phyloP scores from a whole-genome alignment of 1,140 invertebrate species.

The Scaptomyza graminum region DNA sequence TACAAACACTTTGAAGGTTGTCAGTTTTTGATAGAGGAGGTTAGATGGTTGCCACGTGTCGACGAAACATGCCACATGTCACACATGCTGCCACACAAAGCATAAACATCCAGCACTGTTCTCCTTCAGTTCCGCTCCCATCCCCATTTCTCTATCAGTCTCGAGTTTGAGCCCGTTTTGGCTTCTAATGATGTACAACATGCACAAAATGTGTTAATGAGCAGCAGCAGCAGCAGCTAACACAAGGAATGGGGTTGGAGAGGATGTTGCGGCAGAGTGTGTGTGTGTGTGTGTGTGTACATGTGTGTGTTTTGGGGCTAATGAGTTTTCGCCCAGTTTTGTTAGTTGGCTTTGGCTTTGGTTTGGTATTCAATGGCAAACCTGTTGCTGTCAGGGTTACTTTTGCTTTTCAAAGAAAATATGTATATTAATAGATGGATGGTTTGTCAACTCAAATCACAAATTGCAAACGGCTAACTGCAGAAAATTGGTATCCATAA shows the following conservation, averaged over 20 bases:
- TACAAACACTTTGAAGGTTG: neutral
- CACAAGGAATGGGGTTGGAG: no score
- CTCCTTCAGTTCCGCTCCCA: no score
- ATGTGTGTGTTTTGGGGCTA: constrained; percentile 24
- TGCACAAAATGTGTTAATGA: constrained; percentile 74
- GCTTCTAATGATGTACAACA: constrained; percentile 70
- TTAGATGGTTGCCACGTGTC: constrained; percentile 47
- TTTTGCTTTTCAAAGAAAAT: no score
- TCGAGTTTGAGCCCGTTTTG: neutral
- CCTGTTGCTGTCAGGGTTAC: neutral
- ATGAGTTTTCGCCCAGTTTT: constrained; percentile 30
- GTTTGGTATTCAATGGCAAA: neutral
- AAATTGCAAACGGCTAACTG: no score
- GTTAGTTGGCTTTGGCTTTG: neutral
- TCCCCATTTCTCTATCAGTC: no score
- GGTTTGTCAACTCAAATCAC: no score
- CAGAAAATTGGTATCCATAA: no score
- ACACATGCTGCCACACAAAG: constrained; percentile 24
- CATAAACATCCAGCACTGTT: neutral
- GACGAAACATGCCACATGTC: constrained; percentile 53
- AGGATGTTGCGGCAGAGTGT: no score
- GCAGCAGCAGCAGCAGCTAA: neutral
- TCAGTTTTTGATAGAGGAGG: neutral
- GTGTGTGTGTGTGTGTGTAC: neutral
- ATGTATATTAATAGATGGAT: no score